A percentile compares a stretch with the other conserved stretches of the same genome.
Conservation (phyloP, 2,888 invertebrate species). For the Taenaris catops region DNA sequence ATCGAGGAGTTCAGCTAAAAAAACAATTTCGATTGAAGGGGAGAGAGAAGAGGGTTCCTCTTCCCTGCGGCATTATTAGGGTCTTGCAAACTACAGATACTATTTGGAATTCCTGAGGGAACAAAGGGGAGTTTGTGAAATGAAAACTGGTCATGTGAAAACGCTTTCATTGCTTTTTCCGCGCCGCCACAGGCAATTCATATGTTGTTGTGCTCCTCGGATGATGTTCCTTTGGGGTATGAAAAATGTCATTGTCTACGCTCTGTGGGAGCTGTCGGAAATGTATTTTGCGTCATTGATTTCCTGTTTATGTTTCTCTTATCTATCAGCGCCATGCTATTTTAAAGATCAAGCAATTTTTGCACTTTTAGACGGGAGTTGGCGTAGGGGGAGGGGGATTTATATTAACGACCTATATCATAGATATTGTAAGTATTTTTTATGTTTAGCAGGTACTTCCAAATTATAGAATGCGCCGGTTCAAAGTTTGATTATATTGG, state of each 20-base stretch:
- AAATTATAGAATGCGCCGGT: no score
- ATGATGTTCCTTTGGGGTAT: slow-evolving; percentile 38
- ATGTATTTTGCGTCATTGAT: slow-evolving; percentile 37
- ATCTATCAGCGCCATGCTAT: no score
- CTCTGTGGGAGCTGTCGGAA: slow-evolving; percentile 41
- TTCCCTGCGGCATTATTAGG: slow-evolving; percentile 59
- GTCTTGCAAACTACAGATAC: slow-evolving; percentile 55
- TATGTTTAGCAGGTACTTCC: no score
- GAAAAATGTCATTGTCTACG: slow-evolving; percentile 50
- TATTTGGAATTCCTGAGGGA: slow-evolving; percentile 71
- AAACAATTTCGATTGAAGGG: slow-evolving; percentile 37
- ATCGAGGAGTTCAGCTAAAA: slow-evolving; percentile 30
- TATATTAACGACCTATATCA: no score
- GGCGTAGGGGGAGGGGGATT: no score
- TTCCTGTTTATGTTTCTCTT: slow-evolving; percentile 40
- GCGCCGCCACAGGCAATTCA: slow-evolving; percentile 72
- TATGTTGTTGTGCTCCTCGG: slow-evolving; percentile 62
- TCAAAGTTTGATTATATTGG: no score
- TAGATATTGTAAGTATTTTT: no score
- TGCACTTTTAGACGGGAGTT: no score
- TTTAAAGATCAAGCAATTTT: no score
- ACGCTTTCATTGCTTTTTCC: slow-evolving; percentile 76
- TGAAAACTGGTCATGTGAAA: slow-evolving; percentile 75
- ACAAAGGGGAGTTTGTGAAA: slow-evolving; percentile 59
- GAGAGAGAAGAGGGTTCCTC: slow-evolving; percentile 40